Conservation (phyloP, 2,888 invertebrate genomes). For the Schizaphis graminum region DNA sequence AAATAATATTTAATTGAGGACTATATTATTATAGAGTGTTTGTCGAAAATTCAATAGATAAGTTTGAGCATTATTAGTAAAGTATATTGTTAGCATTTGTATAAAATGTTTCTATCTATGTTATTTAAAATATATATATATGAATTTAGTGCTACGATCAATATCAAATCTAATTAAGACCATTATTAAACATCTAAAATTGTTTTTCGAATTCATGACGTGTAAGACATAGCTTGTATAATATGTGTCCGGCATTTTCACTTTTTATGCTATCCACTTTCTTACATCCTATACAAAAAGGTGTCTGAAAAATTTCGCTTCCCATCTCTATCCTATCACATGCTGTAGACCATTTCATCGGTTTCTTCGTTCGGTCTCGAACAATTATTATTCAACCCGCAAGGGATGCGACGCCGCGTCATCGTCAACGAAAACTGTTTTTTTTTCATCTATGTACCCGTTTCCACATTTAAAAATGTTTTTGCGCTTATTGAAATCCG, state of each 20-base stretch:
- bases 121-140: not conserved
- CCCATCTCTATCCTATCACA: not conserved
- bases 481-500: not conserved
- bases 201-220: not conserved
- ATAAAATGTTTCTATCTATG: not conserved
- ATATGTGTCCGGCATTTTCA: not conserved
- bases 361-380: not conserved
- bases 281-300: not conserved
- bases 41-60: not conserved
- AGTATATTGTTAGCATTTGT: not conserved
- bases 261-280: not conserved
- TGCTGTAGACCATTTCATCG: not conserved
- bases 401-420: not conserved
- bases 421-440: not conserved
- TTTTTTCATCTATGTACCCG: not conserved
- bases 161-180: not conserved
- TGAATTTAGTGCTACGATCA: not conserved
- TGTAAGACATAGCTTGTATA: not conserved
- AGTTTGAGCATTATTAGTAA: not conserved
- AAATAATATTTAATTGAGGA: not conserved
- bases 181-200: not conserved
- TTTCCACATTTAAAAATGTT: conserved; percentile 4
- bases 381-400: conserved; percentile 1
- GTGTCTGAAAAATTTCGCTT: not conserved
- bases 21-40: not conserved